These are phyloP conservation scores for Pseudopipra pipra DNA, from an alignment of 2,113 vertebrate species.

Conservation along the genomic window DNA sequence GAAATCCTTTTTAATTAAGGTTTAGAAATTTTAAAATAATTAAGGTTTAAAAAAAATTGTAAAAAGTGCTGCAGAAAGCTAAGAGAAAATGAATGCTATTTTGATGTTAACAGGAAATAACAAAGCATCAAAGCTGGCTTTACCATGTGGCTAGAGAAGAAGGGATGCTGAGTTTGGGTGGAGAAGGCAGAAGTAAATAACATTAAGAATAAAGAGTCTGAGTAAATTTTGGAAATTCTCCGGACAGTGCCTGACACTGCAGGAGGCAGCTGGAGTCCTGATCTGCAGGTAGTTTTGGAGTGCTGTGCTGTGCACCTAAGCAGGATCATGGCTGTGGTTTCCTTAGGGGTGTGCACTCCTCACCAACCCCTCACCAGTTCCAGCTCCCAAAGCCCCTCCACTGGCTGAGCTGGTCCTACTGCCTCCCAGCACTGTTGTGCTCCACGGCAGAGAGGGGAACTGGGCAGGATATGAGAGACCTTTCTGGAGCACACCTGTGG, in stretches of 20 bases:
- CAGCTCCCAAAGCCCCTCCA: not conserved
- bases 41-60: not conserved
- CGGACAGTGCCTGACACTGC: not conserved
- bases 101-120: constrained; percentile 18
- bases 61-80: not conserved
- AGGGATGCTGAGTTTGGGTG: not conserved
- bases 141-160: not conserved
- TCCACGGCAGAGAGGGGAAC: not conserved
- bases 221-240: not conserved
- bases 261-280: not conserved
- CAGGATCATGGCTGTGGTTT: rapidly evolving
- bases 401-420: not conserved
- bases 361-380: rapidly evolving
- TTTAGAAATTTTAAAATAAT: not conserved
- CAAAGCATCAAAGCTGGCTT: not conserved
- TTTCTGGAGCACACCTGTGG: not conserved
- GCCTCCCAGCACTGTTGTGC: not conserved
- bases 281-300: not conserved
- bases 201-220: not conserved
- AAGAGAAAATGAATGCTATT: not conserved
- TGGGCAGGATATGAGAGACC: not conserved
- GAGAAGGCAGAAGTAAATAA: not conserved
- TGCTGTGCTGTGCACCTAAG: not conserved
- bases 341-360: not conserved
- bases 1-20: not conserved